Percentiles rank a stretch among this genome's conserved stretches.
Evolutionary conservation across 2,888 invertebrate species (phyloP).

Genomic region (Patella pellucida): DNA sequence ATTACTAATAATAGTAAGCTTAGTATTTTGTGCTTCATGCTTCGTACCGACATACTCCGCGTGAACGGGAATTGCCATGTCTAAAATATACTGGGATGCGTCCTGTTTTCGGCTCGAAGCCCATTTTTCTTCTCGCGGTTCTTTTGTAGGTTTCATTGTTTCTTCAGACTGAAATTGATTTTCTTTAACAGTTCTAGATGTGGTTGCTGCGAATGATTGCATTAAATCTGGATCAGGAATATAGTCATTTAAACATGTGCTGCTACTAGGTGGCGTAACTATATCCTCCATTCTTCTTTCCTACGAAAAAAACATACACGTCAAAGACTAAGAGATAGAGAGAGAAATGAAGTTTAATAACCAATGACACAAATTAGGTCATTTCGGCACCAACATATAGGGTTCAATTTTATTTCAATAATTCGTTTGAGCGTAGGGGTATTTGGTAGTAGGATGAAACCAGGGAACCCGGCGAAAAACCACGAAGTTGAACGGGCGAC

Average conservation of each 20-base stretch:
- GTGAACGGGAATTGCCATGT: background rate
- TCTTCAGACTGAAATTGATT: background rate
- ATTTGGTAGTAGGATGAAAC: no score
- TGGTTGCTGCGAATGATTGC: background rate
- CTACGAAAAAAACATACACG: background rate
- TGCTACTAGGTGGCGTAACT: background rate
- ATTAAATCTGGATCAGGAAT: background rate
- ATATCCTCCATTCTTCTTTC: slow-evolving; percentile 2
- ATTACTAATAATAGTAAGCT: background rate
- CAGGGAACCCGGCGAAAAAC: no score
- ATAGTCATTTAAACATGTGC: background rate
- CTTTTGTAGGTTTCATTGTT: background rate
- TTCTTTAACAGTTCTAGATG: background rate
- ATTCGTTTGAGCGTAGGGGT: no score
- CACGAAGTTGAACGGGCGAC: no score
- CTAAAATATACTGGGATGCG: background rate
- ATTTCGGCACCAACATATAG: no score
- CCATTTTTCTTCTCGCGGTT: background rate
- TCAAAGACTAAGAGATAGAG: no score
- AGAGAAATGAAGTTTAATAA: no score
- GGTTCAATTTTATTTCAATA: no score
- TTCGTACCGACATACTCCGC: background rate
- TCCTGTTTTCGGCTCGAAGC: background rate
- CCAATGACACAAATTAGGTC: no score
- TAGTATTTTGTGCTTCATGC: background rate